phyloP scores from a whole-genome alignment of 2,113 vertebrate species.

The Aythya baeri region DNA sequence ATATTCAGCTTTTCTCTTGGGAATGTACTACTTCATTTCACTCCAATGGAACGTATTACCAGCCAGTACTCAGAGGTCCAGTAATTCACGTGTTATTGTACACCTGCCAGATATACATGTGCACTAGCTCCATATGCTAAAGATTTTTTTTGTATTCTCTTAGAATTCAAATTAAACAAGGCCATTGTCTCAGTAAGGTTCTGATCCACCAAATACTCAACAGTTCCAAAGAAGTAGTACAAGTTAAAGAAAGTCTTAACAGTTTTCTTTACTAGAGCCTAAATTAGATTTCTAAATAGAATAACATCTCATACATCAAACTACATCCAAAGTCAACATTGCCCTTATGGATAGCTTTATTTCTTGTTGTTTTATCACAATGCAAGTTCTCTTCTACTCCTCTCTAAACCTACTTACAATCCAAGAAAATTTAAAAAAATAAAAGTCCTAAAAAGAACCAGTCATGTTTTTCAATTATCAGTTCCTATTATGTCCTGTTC shows the following conservation, averaged over 20 bases:
- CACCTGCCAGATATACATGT: background rate
- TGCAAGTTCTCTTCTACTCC: background rate
- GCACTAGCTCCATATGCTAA: background rate
- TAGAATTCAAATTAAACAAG: constrained; percentile 13
- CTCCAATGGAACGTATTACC: background rate
- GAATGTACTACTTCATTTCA: background rate
- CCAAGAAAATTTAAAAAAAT: background rate
- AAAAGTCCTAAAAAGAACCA: background rate
- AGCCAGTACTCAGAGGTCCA: background rate
- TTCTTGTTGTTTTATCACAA: background rate
- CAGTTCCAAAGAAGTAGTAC: background rate
- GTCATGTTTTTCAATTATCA: background rate
- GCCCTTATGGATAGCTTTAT: background rate
- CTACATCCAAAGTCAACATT: background rate
- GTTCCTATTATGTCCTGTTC: background rate
- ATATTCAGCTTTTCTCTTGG: constrained; percentile 4
- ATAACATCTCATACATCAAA: constrained; percentile 16
- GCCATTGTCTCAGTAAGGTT: background rate
- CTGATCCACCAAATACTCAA: background rate
- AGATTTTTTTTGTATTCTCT: background rate
- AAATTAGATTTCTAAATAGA: constrained; percentile 7
- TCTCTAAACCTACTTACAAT: background rate
- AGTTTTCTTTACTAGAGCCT: background rate
- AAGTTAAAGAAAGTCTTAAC: background rate
- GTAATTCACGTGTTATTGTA: background rate